These are phyloP conservation scores for Ginglymostoma cirratum DNA, from an alignment of 2,113 vertebrate genomes.

Conservation along the genomic window DNA sequence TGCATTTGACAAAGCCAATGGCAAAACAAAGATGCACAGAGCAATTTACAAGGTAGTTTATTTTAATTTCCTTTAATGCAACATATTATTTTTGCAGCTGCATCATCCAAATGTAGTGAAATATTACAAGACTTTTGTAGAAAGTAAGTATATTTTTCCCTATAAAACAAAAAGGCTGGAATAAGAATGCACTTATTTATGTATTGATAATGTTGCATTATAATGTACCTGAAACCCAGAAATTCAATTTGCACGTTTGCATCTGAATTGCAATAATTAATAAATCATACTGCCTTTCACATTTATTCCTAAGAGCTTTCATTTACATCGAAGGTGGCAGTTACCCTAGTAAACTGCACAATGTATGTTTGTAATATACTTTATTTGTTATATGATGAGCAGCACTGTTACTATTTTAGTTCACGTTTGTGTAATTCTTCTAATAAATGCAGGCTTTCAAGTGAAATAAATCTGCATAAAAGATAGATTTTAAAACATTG, in stretches of 20 bases:
- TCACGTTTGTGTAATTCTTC: not conserved
- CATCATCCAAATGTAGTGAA: slow-evolving; percentile 77
- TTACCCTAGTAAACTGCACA: not conserved
- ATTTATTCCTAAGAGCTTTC: not conserved
- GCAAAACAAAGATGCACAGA: not conserved
- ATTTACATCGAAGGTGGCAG: not conserved
- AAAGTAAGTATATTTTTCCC: slow-evolving; percentile 63
- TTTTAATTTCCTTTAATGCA: not conserved
- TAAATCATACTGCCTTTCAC: not conserved
- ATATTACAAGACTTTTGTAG: slow-evolving; percentile 83
- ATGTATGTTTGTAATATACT: not conserved
- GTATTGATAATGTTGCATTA: slow-evolving; percentile 34
- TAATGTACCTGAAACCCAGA: not conserved
- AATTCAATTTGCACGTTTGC: not conserved
- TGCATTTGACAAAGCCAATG: not conserved
- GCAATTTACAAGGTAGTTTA: not conserved
- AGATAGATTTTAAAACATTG: not conserved
- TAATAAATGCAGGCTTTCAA: not conserved
- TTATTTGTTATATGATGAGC: not conserved
- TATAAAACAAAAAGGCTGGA: not conserved
- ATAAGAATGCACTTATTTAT: slow-evolving; percentile 1
- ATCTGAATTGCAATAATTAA: not conserved
- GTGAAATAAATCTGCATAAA: not conserved
- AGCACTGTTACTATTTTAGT: not conserved
- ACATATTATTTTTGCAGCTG: slow-evolving; percentile 58